Base-by-base conservation (phyloP, 2,888 invertebrate species). In the Stegana nigrithorax region DNA sequence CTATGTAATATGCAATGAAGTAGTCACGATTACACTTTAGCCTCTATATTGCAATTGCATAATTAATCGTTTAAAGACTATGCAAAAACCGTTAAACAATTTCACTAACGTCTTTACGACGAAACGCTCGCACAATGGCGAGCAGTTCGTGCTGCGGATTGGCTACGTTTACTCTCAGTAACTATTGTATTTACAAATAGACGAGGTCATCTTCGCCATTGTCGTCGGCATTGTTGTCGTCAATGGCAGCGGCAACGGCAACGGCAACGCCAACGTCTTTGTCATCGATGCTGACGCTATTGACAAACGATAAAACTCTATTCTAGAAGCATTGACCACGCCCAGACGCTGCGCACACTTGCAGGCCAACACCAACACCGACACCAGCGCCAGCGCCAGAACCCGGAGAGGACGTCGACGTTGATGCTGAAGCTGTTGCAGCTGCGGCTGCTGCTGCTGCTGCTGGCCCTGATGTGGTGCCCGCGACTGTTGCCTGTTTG, bases 281-380 rank as follows among this genome's bases (percentile, higher is more conserved):
- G 27, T 51, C 26, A 51, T 27, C 26, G 51, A 27, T 36, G 4
- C 36, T 14, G 51, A 27, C 14, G 4, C 36, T 14, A 51, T 51
- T 26, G 17, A 51, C 67, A 61, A 70, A 69, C 66, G 67, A 71
- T 68, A 69, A 67, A 67, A 75, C 67, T 74, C 74, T 71, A 70
- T 80, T 80, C 83, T 84, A 84, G 81, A 84, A 84, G 75, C 84
- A 84, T 70, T 84, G 83, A 65, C 83, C 82, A 53, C 83, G 78
- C 44, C 78, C 81, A 44, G 81, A 72, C 51, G 75, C n/a, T n/a
- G n/a, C 70, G 57, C 79, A 79, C 73, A 79, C 75, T 66, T 74
- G 78, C 65, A 75, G 74, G 60, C 68, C 68, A 66, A 68, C 69
- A 62, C 64, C 69, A 57, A n/a, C n/a, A n/a, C n/a, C n/a, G n/a